Base-by-base conservation (phyloP, 2,113 vertebrate species). In the Zapornia atra region DNA sequence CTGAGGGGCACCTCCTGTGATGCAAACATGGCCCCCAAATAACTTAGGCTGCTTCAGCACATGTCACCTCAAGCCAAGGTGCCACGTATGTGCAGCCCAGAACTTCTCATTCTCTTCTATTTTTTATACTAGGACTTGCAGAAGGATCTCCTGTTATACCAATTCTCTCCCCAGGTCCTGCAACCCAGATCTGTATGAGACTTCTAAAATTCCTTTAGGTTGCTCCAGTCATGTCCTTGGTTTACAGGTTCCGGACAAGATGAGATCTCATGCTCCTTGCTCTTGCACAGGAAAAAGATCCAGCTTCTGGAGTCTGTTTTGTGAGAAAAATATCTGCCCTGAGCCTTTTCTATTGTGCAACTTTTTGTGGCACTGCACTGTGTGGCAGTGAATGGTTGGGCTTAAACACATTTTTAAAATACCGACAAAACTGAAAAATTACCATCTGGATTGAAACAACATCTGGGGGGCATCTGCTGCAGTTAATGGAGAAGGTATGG, bases 261-360 rank as follows among this genome's bases (percentile, higher is more conserved):
- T 44, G 9, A 75, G 36, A 78, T 78, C 36, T 5, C 2, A 2
- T 38, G 11, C 6, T 54, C 15, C 10, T 17, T 70, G 25, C 25
- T 57, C 13, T 57, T 83, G 29, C 28, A 69, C 11, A 75, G 59
- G 28, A 13, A 38, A 24, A 65, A 33, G 15, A 78, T 51, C 18
- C 14, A 50, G 15, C 15, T 89, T 91, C 51, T 22, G 38, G 31
- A 11, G 0, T 57, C 29, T 60, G 4, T 61, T 77, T 70, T 40
- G 25, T 34, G 40, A 77, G 60, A 63, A 80, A 90, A 72, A 5
- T 50, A 14, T 38, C 17, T 68, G n/a, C 66, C 11, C n/a, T 66
- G 8, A 1, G 2, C 33, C 22, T 54, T 12, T 68, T 7, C 14
- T 3, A 1, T 25, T 13, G 21, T 4, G 11, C 42, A 66, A 7